Percentiles rank a stretch among this genome's conserved stretches.
phyloP scores from a whole-genome alignment of 2,113 vertebrate genomes.

The Dipodomys merriami region DNA sequence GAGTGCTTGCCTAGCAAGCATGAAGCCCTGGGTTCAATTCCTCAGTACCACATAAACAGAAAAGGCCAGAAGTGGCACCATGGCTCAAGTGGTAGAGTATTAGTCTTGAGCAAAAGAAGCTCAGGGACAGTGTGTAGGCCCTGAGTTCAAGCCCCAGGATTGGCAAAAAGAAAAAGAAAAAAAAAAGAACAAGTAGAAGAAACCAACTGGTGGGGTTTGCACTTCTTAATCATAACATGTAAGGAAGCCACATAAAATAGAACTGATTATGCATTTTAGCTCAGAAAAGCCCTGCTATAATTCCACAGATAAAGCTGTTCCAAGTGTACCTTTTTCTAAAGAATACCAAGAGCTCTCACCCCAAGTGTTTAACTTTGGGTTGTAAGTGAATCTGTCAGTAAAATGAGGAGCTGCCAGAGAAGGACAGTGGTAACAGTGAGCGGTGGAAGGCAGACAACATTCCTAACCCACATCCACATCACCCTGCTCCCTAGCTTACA shows the following conservation, averaged over 20 bases:
- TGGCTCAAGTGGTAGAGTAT: too few relatives aligned
- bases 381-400: conserved; percentile 10
- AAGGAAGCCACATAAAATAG: conserved; percentile 1
- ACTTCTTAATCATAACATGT: not conserved
- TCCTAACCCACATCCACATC: not conserved
- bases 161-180: too few relatives aligned
- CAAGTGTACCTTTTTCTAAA: conserved; percentile 32
- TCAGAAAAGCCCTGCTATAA: conserved; percentile 7
- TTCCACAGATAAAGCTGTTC: conserved; percentile 1
- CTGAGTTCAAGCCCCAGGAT: too few relatives aligned
- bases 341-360: conserved; percentile 20
- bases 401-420: conserved; percentile 29
- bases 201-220: not conserved
- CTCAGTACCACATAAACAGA: too few relatives aligned
- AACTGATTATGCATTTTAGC: not conserved
- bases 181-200: not conserved
- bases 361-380: not conserved
- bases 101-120: too few relatives aligned
- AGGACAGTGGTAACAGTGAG: not conserved
- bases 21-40: too few relatives aligned
- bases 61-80: too few relatives aligned
- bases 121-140: too few relatives aligned
- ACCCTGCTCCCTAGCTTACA: not conserved
- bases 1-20: too few relatives aligned
- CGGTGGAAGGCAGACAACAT: conserved; percentile 31